Evolutionary conservation across 2,888 invertebrate species (phyloP).

Genomic region (Stictocephala bisonia): DNA sequence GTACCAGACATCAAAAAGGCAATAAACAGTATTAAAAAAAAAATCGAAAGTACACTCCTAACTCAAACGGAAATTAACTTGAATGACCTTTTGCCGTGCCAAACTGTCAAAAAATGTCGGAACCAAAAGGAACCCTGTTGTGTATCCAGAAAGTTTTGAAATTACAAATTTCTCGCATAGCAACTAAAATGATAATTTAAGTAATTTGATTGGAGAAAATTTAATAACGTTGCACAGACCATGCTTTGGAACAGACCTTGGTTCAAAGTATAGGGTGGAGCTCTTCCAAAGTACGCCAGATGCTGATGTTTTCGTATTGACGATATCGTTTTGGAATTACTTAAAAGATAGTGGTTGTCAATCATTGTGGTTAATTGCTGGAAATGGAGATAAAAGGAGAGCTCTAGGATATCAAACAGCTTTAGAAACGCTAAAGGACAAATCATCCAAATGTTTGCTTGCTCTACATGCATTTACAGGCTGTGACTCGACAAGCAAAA

Average conservation of each 20-base stretch:
- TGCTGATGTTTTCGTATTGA: not conserved
- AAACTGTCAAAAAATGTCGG: conserved; percentile 1
- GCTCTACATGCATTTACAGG: not conserved
- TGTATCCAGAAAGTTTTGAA: conserved; percentile 6
- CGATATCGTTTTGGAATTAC: not conserved
- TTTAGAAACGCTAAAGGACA: not conserved
- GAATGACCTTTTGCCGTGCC: not conserved
- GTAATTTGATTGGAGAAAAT: conserved; percentile 16
- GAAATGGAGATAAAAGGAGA: not conserved
- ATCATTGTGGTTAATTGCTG: not conserved
- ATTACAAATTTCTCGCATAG: not conserved
- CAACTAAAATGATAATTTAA: not conserved
- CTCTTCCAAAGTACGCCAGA: conserved; percentile 15
- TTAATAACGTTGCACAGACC: conserved; percentile 10
- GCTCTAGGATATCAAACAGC: not conserved
- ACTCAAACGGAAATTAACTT: not conserved
- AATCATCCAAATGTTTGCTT: too few species aligned
- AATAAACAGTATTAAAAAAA: not conserved
- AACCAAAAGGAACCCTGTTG: not conserved
- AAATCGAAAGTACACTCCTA: not conserved
- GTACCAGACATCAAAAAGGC: not conserved
- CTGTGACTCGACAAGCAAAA: not conserved
- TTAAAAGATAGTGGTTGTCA: not conserved
- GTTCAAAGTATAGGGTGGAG: too few species aligned
- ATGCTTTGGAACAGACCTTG: conserved; percentile 17